Conservation (phyloP, 2,113 vertebrate genomes). For the Anthoscopus minutus region DNA sequence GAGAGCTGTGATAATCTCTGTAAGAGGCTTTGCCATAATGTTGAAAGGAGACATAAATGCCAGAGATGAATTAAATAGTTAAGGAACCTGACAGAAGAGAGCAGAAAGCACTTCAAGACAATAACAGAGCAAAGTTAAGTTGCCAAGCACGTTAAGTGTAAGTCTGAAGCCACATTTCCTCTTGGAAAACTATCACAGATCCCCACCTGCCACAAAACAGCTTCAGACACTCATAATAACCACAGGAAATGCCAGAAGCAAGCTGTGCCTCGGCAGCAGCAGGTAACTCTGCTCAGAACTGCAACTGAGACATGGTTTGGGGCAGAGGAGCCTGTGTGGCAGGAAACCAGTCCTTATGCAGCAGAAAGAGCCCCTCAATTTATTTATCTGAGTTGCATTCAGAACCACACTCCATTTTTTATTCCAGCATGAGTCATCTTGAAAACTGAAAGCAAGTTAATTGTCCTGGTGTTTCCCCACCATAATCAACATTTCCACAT, state of each 20-base stretch:
- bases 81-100: background rate
- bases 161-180: background rate
- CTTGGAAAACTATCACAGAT: background rate
- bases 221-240: background rate
- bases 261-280: background rate
- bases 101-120: background rate
- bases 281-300: background rate
- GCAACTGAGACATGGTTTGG: accelerated
- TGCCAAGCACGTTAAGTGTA: background rate
- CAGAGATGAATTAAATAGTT: background rate
- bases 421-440: background rate
- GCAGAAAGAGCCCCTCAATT: background rate
- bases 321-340: background rate
- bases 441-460: background rate
- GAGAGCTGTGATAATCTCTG: background rate
- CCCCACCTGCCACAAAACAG: background rate
- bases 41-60: background rate
- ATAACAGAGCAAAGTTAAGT: background rate
- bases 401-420: background rate
- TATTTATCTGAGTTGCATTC: background rate
- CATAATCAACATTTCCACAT: background rate
- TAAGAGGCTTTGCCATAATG: background rate
- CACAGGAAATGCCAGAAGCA: background rate
- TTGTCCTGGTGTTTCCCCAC: background rate
- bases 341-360: background rate